phyloP scores from a whole-genome alignment of 1,140 invertebrate species.

The Cyclargus thomasi region DNA sequence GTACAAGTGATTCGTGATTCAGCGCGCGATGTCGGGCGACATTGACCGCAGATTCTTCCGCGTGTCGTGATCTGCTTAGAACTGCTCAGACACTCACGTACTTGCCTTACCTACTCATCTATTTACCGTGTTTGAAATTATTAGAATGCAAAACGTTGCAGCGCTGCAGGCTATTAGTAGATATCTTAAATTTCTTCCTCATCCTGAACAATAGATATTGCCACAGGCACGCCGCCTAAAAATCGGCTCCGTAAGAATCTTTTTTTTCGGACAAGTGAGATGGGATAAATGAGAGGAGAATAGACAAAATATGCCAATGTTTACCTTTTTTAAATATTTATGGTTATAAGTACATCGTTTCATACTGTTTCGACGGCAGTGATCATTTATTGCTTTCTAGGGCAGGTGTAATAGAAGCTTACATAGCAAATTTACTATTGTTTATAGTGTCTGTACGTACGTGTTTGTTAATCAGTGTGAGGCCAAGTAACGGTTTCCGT shows the following conservation, averaged over 20 bases:
- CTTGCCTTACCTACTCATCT: background rate
- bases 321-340: no score
- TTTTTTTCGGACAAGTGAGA: no score
- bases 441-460: background rate
- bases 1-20: constrained; percentile 5
- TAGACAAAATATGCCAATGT: no score
- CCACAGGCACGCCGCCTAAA: no score
- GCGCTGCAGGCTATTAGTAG: background rate
- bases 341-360: no score
- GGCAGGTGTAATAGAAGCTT: background rate
- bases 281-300: no score
- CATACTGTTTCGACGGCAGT: no score
- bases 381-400: background rate
- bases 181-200: background rate
- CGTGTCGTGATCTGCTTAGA: constrained; percentile 1
- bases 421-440: background rate
- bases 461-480: background rate
- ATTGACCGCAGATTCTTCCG: constrained; percentile 10
- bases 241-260: no score
- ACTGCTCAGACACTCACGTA: background rate
- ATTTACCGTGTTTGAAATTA: background rate
- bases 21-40: background rate
- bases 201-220: background rate
- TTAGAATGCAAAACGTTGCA: background rate
- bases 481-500: background rate